Percentiles rank a stretch among this genome's conserved stretches.
These are phyloP conservation scores for Eupithecia abbreviata DNA, from an alignment of 2,888 invertebrate species.

Conservation along the genomic window DNA sequence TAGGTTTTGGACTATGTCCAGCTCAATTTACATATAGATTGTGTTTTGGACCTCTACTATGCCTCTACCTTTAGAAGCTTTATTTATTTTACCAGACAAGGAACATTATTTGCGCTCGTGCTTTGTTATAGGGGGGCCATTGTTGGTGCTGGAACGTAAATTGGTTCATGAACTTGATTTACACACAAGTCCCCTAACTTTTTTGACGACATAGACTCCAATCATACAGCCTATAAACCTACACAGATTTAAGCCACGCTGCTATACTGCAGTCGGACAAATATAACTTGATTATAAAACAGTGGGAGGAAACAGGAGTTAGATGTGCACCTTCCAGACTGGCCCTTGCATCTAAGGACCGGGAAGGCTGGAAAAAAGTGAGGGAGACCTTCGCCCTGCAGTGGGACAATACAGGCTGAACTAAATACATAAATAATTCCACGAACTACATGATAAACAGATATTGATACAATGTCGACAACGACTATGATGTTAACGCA, in stretches of 20 bases:
- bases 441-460: neutral
- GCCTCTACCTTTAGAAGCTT: neutral
- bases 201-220: neutral
- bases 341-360: too few relatives aligned
- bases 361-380: too few relatives aligned
- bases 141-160: neutral
- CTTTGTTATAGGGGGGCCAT: neutral
- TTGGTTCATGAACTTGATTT: neutral
- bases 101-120: neutral
- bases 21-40: slow-evolving; percentile 24
- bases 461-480: neutral
- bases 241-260: neutral
- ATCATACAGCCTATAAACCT: neutral
- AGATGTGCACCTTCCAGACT: too few relatives aligned
- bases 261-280: neutral
- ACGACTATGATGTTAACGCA: neutral
- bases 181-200: neutral
- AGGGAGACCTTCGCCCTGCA: too few relatives aligned
- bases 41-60: slow-evolving; percentile 1
- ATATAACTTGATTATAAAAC: neutral
- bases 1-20: slow-evolving; percentile 24
- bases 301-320: too few relatives aligned
- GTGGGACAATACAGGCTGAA: too few relatives aligned
- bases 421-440: too few relatives aligned
- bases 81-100: neutral